phyloP scores from a whole-genome alignment of 2,888 invertebrate genomes.

The Cynaeus angustus region DNA sequence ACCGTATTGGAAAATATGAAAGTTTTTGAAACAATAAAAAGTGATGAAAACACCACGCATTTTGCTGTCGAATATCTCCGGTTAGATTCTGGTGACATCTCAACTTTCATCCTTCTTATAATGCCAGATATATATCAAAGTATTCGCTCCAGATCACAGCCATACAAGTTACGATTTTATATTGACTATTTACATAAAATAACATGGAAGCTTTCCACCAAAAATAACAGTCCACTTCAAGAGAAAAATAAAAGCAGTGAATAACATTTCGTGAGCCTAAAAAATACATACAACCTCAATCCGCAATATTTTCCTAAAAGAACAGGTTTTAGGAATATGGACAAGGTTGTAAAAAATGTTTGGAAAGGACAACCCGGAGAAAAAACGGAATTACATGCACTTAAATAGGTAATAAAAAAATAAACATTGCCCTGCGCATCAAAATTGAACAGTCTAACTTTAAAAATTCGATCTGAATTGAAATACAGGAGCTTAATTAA shows the following conservation, averaged over 20 bases:
- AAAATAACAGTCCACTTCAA: conserved; percentile 25
- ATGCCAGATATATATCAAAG: conserved; percentile 34
- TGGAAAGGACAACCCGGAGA: no score
- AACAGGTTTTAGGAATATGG: neutral
- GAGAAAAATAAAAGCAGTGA: conserved; percentile 37
- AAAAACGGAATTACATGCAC: no score
- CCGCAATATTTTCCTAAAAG: conserved; percentile 6
- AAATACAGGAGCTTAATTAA: no score
- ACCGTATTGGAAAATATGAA: no score
- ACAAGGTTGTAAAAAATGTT: neutral
- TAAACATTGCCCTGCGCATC: no score
- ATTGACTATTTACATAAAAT: conserved; percentile 41
- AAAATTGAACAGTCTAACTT: no score
- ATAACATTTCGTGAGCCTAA: conserved; percentile 21
- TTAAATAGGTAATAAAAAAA: no score
- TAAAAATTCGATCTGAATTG: no score
- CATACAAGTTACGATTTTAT: conserved; percentile 34
- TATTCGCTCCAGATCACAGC: conserved; percentile 33
- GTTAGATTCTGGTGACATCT: neutral
- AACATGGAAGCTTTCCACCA: conserved; percentile 33
- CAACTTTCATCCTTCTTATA: conserved; percentile 24
- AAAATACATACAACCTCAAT: conserved; percentile 13
- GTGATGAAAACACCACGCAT: neutral
- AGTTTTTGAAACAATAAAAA: no score
- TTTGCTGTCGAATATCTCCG: conserved; percentile 19